Conservation (phyloP, 2,888 invertebrate species). For the Amblyteles armatorius region DNA sequence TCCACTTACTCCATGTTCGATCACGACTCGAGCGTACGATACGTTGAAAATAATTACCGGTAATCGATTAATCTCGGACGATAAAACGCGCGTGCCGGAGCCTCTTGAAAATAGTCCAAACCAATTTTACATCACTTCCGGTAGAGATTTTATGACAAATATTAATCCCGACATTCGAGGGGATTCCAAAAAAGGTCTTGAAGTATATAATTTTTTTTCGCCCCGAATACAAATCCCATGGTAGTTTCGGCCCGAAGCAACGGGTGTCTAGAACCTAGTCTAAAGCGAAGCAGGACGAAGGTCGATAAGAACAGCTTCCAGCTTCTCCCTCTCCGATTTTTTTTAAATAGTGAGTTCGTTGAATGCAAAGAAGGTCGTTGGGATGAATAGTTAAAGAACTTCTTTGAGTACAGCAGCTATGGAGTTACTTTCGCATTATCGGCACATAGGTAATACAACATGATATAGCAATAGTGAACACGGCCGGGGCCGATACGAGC, state of each 20-base stretch:
- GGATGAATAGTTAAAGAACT: not conserved
- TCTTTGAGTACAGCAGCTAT: not conserved
- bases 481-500: constrained; percentile 34
- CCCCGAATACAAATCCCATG: not conserved
- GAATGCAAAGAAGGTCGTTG: not conserved
- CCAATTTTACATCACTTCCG: not conserved
- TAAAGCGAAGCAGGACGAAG: not conserved
- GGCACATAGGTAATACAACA: constrained; percentile 27
- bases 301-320: not conserved
- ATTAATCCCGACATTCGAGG: no score
- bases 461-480: constrained; percentile 28
- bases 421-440: constrained; percentile 21
- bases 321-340: not conserved
- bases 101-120: not conserved
- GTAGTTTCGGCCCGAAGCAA: not conserved
- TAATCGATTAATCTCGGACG: not conserved
- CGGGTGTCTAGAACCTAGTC: not conserved
- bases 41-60: not conserved
- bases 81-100: no score
- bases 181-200: no score
- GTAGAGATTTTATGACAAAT: no score
- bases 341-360: not conserved
- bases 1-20: constrained; percentile 56
- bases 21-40: constrained; percentile 25
- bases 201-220: not conserved